phyloP scores from a whole-genome alignment of 1,140 invertebrate species.

The Drosophila equinoxialis region DNA sequence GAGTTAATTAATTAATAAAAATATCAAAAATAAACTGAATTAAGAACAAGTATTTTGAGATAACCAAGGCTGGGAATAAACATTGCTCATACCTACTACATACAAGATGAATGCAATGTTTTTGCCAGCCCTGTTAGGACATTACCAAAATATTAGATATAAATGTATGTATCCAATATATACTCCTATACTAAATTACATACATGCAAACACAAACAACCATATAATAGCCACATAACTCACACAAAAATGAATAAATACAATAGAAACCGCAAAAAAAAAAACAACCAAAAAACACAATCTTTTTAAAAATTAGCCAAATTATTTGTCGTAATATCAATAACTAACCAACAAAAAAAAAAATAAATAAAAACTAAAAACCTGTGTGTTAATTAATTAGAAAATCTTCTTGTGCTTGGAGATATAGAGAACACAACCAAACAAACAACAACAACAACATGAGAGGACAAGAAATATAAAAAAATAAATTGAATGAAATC shows the following conservation, averaged over 20 bases:
- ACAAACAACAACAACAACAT: background rate
- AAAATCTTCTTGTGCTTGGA: background rate
- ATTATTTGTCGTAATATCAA: slow-evolving; percentile 21
- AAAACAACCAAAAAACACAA: background rate
- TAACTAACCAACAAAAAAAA: slow-evolving; percentile 4
- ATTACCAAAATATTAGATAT: slow-evolving; percentile 10
- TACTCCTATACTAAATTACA: slow-evolving; percentile 1
- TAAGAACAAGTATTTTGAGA: background rate
- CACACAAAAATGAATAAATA: background rate
- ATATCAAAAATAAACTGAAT: background rate
- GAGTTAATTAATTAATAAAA: background rate
- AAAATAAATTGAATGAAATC: background rate
- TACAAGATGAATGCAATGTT: background rate
- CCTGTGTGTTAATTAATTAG: background rate
- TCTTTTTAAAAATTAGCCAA: slow-evolving; percentile 10
- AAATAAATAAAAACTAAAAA: background rate
- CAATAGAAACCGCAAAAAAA: background rate
- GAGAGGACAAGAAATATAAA: background rate
- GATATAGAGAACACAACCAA: background rate
- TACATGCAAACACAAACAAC: slow-evolving; percentile 1
- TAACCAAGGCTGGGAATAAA: background rate
- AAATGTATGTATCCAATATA: slow-evolving; percentile 13
- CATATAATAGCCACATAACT: background rate
- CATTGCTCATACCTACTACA: background rate
- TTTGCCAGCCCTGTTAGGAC: slow-evolving; percentile 6